Conservation (phyloP, 2,888 invertebrate genomes). For the Pollenia griseotomentosa region DNA sequence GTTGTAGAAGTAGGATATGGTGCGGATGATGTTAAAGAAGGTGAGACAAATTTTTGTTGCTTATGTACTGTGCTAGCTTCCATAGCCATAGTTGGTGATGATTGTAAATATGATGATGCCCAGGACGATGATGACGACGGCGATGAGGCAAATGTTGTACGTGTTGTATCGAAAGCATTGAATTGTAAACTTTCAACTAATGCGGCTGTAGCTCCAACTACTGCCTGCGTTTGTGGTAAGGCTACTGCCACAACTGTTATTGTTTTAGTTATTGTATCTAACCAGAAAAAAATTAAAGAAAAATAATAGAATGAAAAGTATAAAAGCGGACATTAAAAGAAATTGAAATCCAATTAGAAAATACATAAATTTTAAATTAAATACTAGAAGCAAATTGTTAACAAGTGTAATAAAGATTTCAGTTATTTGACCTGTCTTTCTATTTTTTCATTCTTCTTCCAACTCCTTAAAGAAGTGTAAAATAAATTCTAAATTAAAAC, state of each 20-base stretch:
- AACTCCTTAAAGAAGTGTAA: neutral
- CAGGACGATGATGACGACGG: slow-evolving; percentile 55
- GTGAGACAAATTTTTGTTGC: slow-evolving; percentile 41
- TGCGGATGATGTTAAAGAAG: slow-evolving; percentile 34
- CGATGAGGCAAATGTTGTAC: slow-evolving; percentile 66
- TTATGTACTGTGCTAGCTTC: slow-evolving; percentile 1
- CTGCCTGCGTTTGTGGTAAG: slow-evolving; percentile 60
- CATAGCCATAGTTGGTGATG: slow-evolving; percentile 52
- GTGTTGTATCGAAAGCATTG: slow-evolving; percentile 73
- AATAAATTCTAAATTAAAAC: neutral
- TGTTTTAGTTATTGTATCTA: slow-evolving; percentile 66
- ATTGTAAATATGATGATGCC: slow-evolving; percentile 51
- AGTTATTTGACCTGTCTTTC: neutral
- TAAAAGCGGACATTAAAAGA: neutral
- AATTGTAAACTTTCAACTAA: slow-evolving; percentile 68
- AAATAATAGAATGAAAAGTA: slow-evolving; percentile 13
- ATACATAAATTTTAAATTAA: slow-evolving; percentile 51
- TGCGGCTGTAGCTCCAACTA: slow-evolving; percentile 66
- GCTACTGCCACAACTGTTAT: slow-evolving; percentile 66
- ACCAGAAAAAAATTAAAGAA: neutral
- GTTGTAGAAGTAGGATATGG: slow-evolving; percentile 62
- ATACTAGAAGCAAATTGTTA: slow-evolving; percentile 25
- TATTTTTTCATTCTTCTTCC: neutral
- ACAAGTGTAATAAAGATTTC: slow-evolving; percentile 15
- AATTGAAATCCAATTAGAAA: slow-evolving; percentile 61